phyloP scores from a whole-genome alignment of 2,888 invertebrate species.

The Sinopyrophorus schimmeli region DNA sequence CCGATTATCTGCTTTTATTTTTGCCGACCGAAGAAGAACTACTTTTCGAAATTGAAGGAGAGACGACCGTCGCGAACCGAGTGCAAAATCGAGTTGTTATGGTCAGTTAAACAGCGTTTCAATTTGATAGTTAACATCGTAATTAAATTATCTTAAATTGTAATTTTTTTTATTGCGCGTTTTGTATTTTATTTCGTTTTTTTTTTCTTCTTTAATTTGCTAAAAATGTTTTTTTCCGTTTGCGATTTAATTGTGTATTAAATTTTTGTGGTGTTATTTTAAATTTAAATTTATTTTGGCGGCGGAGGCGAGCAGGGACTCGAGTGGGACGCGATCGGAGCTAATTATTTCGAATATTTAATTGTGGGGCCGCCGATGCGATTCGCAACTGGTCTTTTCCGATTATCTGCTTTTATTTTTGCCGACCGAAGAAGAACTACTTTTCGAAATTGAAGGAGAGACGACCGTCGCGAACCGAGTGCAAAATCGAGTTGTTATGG shows the following conservation, averaged over 20 bases:
- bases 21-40: too few relatives aligned
- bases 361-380: not conserved
- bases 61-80: not conserved
- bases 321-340: not conserved
- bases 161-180: too few relatives aligned
- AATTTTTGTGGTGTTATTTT: too few relatives aligned
- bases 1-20: constrained; percentile 1
- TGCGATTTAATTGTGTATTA: too few relatives aligned
- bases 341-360: constrained; percentile 8
- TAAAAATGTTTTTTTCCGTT: too few relatives aligned
- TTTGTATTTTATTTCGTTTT: too few relatives aligned
- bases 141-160: too few relatives aligned
- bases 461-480: not conserved
- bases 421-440: too few relatives aligned
- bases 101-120: constrained; percentile 2
- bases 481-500: constrained; percentile 1
- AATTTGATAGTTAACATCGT: too few relatives aligned
- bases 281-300: too few relatives aligned
- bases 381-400: constrained; percentile 1
- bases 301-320: constrained; percentile 7
- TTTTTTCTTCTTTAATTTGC: too few relatives aligned
- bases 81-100: not conserved
- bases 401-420: constrained; percentile 1
- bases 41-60: not conserved
- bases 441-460: not conserved